Percentiles rank a stretch among this genome's conserved stretches.
Conservation (phyloP, 2,888 invertebrate species). For the Pterostichus niger region DNA sequence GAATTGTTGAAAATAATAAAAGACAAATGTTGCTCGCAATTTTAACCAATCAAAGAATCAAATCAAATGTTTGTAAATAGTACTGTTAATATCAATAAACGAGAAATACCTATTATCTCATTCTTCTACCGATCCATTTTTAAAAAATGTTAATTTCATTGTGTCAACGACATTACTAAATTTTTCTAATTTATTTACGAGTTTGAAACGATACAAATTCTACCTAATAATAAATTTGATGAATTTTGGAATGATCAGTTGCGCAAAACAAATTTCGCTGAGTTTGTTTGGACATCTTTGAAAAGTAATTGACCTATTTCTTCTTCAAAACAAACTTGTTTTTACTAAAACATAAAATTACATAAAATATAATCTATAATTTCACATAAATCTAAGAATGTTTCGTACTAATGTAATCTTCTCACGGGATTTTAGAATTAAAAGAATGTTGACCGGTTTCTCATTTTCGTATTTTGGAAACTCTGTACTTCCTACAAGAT, state of each 20-base stretch:
- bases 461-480: conserved; percentile 20
- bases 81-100: no score
- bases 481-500: conserved; percentile 21
- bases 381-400: conserved; percentile 40
- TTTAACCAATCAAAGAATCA: neutral
- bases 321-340: conserved; percentile 52
- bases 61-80: no score
- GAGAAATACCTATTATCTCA: no score
- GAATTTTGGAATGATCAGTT: conserved; percentile 14
- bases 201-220: neutral
- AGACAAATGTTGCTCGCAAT: neutral
- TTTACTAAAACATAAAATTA: conserved; percentile 47
- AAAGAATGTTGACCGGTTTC: conserved; percentile 40
- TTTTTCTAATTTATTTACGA: no score
- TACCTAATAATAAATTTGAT: conserved; percentile 3
- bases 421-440: conserved; percentile 17
- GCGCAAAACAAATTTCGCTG: conserved; percentile 21
- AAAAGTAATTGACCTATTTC: conserved; percentile 51
- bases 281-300: conserved; percentile 49
- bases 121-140: no score
- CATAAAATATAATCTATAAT: conserved; percentile 31
- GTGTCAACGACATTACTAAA: no score
- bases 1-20: neutral
- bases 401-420: conserved; percentile 26
- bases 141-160: no score